These are phyloP conservation scores for Chaetura pelagica DNA, from an alignment of 2,113 vertebrate species.

Conservation along the genomic window DNA sequence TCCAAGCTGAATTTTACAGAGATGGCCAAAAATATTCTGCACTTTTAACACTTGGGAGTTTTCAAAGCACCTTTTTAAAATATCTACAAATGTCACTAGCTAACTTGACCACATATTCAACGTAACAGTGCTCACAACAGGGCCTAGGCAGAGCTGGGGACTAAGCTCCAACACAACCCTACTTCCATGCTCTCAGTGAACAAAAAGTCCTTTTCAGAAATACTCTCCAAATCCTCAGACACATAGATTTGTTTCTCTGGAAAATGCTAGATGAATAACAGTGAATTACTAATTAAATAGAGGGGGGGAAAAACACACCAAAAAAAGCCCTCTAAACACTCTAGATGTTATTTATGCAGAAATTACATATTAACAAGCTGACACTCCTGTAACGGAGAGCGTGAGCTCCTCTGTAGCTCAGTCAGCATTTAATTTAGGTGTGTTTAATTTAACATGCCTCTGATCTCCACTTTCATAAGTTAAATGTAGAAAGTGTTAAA, in stretches of 20 bases:
- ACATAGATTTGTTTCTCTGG: background rate
- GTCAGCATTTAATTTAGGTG: background rate
- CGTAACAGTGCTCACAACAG: background rate
- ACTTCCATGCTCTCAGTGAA: background rate
- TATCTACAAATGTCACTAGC: background rate
- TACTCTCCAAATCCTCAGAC: background rate
- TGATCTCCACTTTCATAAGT: background rate
- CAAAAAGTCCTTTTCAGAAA: background rate
- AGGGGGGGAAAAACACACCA: background rate
- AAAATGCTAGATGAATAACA: background rate
- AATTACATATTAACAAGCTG: background rate
- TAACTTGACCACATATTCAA: background rate
- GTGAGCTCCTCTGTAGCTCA: background rate
- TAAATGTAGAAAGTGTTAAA: background rate
- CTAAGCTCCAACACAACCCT: background rate
- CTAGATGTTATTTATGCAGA: background rate
- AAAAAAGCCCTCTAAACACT: background rate
- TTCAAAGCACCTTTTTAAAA: slow-evolving; percentile 11
- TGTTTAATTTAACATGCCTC: slow-evolving; percentile 4
- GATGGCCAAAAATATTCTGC: slow-evolving; percentile 46
- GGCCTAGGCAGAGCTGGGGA: background rate
- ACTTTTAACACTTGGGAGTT: slow-evolving; percentile 40
- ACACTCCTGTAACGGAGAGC: background rate
- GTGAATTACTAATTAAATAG: background rate
- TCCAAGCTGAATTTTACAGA: slow-evolving; percentile 58